Evolutionary conservation across 2,888 invertebrate species (phyloP).

Genomic region (Apotomis turbidana): DNA sequence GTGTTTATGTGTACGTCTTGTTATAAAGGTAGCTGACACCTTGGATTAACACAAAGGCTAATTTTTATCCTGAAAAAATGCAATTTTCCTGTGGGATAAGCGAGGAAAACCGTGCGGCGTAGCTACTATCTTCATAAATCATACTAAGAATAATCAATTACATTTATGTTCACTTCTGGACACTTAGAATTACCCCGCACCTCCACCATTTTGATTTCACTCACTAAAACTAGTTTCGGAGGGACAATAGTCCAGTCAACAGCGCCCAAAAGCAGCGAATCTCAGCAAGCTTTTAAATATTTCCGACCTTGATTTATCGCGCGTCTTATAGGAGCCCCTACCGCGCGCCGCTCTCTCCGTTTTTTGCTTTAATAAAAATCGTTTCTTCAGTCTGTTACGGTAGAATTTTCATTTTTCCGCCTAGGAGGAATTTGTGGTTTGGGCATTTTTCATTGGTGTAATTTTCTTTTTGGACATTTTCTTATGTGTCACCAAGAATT

Average conservation of each 20-base stretch:
- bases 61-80: too few species aligned
- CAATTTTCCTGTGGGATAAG: too few species aligned
- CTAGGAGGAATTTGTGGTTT: constrained; percentile 30
- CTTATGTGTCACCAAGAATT: not conserved
- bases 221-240: not conserved
- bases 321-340: constrained; percentile 45
- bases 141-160: too few species aligned
- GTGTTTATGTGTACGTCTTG: too few species aligned
- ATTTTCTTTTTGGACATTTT: constrained; percentile 7
- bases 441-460: constrained; percentile 23
- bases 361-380: constrained; percentile 46
- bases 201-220: too few species aligned
- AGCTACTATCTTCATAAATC: too few species aligned
- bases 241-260: constrained; percentile 22
- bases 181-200: too few species aligned
- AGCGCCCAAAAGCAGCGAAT: constrained; percentile 41
- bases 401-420: constrained; percentile 41
- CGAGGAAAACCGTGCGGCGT: too few species aligned
- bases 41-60: too few species aligned
- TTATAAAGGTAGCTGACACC: too few species aligned
- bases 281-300: constrained; percentile 48
- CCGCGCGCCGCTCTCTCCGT: constrained; percentile 34
- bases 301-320: constrained; percentile 46
- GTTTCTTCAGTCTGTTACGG: constrained; percentile 37
- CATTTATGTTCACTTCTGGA: too few species aligned